Conservation (phyloP, 2,113 vertebrate genomes). For the Manacus vitellinus region DNA sequence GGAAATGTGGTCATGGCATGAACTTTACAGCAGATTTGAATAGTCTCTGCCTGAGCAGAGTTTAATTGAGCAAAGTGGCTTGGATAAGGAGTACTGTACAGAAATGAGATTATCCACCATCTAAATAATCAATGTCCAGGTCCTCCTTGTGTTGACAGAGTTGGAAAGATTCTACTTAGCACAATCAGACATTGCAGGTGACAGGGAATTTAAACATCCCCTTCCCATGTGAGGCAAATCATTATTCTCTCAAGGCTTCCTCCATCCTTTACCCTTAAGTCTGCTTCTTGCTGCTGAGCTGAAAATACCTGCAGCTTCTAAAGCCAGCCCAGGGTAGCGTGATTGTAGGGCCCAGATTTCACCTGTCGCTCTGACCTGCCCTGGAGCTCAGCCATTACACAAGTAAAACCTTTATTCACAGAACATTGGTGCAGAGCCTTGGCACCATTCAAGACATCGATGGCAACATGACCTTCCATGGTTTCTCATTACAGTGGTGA, state of each 20-base stretch:
- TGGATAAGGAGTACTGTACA: neutral
- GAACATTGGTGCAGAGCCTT: neutral
- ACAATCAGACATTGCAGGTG: neutral
- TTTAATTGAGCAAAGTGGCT: conserved; percentile 35
- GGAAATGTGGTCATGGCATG: conserved; percentile 62
- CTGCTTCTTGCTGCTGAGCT: neutral
- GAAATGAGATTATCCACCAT: neutral
- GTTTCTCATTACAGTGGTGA: neutral
- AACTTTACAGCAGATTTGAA: conserved; percentile 61
- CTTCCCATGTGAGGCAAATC: neutral
- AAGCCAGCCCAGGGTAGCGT: neutral
- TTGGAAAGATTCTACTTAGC: neutral
- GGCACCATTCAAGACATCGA: neutral
- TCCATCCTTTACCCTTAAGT: neutral
- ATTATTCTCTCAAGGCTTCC: neutral
- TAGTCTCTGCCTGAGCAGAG: conserved; percentile 44
- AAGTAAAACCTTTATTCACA: neutral
- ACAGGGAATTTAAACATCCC: neutral
- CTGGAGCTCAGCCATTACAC: neutral
- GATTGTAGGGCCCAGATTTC: neutral
- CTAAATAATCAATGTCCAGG: neutral
- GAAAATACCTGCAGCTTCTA: neutral
- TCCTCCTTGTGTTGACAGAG: neutral
- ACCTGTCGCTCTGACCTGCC: neutral
- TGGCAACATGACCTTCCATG: neutral